Evolutionary conservation across 2,797 vertebrate genomes (phyloP).

Genomic region (Melopsittacus undulatus): DNA sequence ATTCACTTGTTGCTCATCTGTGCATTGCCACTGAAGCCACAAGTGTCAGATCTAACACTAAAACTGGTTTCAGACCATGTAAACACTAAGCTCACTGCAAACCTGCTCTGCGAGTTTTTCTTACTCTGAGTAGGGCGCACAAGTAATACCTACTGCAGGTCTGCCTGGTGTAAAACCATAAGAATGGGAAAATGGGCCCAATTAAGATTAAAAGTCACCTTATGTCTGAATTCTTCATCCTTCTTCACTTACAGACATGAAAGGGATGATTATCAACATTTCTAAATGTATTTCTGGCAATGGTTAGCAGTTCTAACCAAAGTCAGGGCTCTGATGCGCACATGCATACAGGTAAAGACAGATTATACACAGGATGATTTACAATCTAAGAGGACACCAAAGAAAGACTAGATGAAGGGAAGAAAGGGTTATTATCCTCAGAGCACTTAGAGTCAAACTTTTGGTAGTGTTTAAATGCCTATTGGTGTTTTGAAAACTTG

Average conservation of each 20-base stretch:
- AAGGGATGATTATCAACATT: not conserved
- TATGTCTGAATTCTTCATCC: not conserved
- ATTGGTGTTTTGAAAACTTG: not conserved
- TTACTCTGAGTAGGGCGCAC: not conserved
- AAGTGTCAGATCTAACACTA: not conserved
- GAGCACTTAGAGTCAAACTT: not conserved
- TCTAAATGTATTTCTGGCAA: not conserved
- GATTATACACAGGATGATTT: not conserved
- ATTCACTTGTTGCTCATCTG: not conserved
- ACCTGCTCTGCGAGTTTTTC: not conserved
- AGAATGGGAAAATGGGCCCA: not conserved
- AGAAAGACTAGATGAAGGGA: not conserved
- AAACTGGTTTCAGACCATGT: not conserved
- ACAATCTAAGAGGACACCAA: not conserved
- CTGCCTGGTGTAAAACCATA: not conserved
- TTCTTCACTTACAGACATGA: not conserved
- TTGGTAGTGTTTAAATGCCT: not conserved
- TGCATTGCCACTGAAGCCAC: fast-evolving
- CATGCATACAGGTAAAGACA: not conserved
- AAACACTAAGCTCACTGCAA: not conserved
- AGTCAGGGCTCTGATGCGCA: not conserved
- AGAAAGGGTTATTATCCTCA: not conserved
- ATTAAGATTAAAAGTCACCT: not conserved
- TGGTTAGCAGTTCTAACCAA: not conserved
- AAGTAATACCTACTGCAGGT: not conserved